Evolutionary conservation across 2,113 vertebrate species (phyloP).

Genomic region (Myanophis thanlyinensis): DNA sequence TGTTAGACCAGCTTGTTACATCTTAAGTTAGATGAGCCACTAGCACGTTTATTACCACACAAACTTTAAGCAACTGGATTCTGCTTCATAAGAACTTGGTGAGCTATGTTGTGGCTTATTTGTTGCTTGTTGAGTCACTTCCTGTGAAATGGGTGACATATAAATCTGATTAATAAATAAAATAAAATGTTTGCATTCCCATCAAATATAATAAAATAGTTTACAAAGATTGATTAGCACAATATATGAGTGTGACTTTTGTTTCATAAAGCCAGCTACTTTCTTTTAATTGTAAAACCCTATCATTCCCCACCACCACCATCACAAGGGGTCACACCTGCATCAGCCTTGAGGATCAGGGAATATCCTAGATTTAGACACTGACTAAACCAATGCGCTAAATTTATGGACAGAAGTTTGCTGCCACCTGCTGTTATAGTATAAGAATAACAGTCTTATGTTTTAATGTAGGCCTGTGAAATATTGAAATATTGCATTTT

Average conservation of each 20-base stretch:
- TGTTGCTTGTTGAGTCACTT: background rate
- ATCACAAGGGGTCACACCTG: background rate
- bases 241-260: background rate
- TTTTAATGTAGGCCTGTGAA: background rate
- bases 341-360: background rate
- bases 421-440: conserved; percentile 57
- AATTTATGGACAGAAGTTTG: conserved; percentile 1
- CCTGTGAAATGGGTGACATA: background rate
- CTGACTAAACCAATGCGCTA: rapidly evolving
- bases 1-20: background rate
- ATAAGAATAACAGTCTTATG: background rate
- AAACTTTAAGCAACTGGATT: background rate
- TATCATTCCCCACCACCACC: background rate
- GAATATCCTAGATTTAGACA: background rate
- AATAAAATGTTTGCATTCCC: background rate
- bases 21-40: background rate
- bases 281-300: background rate
- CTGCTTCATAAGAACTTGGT: background rate
- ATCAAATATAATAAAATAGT: background rate
- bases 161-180: background rate
- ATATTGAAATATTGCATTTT: background rate
- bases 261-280: background rate
- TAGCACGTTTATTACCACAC: background rate
- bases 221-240: background rate
- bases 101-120: background rate